Evolutionary conservation across 2,113 vertebrate species (phyloP), one percentile per base, ranked within the genome.

Genomic region (Oncorhynchus keta): DNA sequence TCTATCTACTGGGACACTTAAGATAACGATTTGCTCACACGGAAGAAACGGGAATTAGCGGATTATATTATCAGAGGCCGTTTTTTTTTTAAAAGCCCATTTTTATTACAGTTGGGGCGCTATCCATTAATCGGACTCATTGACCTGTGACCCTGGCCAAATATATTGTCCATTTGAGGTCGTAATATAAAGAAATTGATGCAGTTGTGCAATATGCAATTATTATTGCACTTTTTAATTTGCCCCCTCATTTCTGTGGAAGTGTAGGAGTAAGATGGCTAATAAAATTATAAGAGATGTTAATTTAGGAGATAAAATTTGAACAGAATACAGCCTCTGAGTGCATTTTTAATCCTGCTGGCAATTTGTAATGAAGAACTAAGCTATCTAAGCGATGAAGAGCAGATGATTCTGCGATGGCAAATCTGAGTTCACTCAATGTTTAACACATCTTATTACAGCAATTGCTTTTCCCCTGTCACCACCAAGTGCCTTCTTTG

Each of bases 11-110:
- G 74, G 84, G 72, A 35, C 80, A 83, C 79, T 91, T 85, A 80
- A 85, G 26, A 12, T 70, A 78, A 79, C 84, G 26, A 12, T 72
- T 79, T 74, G 79, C 74, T 68, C 73, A 61, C 81, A 80, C 35
- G 87, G 80, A 84, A 89, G 77, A 87, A 86, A 80, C 84, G 80
- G 78, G 85, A 86, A 88, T 88, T 71, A 85, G 80, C 80, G 78
- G 82, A 82, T 76, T 82, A 83, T 84, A 81, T 87, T 87, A 88
- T 83, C 80, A 62, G 82, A 77, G 81, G 75, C 76, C 82, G 61
- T 84, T 85, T 81, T 28, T 28, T 28, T 26, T 28, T 28, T 28
- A 2, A 28, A 28, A 30, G 73, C 68, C 30, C 57, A 6, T 79
- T 85, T 89, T 87, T 87, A 85, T 79, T 75, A 72, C 80, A 26